A percentile compares a stretch with the other conserved stretches of the same genome.
These are phyloP conservation scores for Caenorhabditis afra DNA, from an alignment of 2,888 invertebrate genomes.

Conservation along the genomic window DNA sequence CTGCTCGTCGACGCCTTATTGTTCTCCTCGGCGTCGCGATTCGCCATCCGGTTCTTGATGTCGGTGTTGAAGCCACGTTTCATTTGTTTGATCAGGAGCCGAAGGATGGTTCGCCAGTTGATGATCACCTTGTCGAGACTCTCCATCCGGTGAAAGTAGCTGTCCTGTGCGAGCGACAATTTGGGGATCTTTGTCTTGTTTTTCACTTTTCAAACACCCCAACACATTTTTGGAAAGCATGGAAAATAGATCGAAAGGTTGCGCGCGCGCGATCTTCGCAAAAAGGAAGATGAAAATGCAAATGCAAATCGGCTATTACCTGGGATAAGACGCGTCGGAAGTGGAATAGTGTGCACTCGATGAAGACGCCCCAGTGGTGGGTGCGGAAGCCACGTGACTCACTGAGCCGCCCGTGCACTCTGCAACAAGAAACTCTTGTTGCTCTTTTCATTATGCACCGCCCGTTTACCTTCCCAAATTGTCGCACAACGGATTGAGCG, in stretches of 20 bases:
- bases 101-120: conserved; percentile 69
- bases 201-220: no score
- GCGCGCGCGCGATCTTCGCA: neutral
- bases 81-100: conserved; percentile 71
- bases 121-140: conserved; percentile 66
- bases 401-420: conserved; percentile 68
- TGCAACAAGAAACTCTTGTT: conserved; percentile 16
- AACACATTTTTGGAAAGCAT: no score
- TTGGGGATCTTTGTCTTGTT: no score
- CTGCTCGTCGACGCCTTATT: conserved; percentile 51
- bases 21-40: conserved; percentile 57
- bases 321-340: conserved; percentile 65
- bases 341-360: conserved; percentile 74
- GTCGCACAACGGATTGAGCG: conserved; percentile 69
- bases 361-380: conserved; percentile 75
- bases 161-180: conserved; percentile 57
- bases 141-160: conserved; percentile 57
- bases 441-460: no score
- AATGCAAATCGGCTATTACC: no score
- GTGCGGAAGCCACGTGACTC: conserved; percentile 69
- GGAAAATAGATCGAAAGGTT: no score
- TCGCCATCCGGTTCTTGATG: conserved; percentile 67
- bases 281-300: conserved; percentile 6
- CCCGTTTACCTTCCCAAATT: conserved; percentile 67
- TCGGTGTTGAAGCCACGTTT: conserved; percentile 70